Evolutionary conservation across 2,888 invertebrate genomes (phyloP).

Genomic region (Terebella lapidaria): DNA sequence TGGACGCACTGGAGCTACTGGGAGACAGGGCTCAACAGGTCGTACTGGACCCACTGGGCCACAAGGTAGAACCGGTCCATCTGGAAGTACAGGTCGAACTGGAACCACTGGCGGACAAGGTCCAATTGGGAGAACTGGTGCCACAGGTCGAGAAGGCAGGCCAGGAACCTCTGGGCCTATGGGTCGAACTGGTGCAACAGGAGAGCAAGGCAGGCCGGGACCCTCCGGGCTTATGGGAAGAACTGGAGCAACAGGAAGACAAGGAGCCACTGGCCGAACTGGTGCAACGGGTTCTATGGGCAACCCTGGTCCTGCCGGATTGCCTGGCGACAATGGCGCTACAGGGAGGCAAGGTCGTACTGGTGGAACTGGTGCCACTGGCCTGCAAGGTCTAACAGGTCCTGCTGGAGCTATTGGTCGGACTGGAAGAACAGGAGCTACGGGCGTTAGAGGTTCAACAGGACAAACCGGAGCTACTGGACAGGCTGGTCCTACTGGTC

Average conservation of each 20-base stretch:
- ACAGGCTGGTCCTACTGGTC: slow-evolving; percentile 1
- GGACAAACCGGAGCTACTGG: slow-evolving; percentile 5
- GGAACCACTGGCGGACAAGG: slow-evolving; percentile 6
- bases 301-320: slow-evolving; percentile 4
- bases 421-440: slow-evolving; percentile 5
- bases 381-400: slow-evolving; percentile 6
- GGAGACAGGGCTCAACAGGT: not conserved
- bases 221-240: slow-evolving; percentile 2
- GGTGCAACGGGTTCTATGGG: slow-evolving; percentile 4
- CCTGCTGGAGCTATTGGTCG: slow-evolving; percentile 4
- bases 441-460: slow-evolving; percentile 1
- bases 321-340: not conserved
- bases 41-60: not conserved
- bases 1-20: slow-evolving; percentile 1
- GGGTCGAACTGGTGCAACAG: slow-evolving; percentile 6
- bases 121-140: not conserved
- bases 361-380: slow-evolving; percentile 8
- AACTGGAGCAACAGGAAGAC: slow-evolving; percentile 1
- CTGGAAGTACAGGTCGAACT: slow-evolving; percentile 12
- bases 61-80: slow-evolving; percentile 5
- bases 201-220: not conserved
- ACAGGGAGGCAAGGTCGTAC: slow-evolving; percentile 4
- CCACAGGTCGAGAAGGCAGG: not conserved
- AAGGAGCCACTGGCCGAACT: not conserved
- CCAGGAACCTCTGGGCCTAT: slow-evolving; percentile 1